These are phyloP conservation scores for Muscidifurax raptorellus DNA, from an alignment of 1,140 invertebrate genomes.

Conservation along the genomic window DNA sequence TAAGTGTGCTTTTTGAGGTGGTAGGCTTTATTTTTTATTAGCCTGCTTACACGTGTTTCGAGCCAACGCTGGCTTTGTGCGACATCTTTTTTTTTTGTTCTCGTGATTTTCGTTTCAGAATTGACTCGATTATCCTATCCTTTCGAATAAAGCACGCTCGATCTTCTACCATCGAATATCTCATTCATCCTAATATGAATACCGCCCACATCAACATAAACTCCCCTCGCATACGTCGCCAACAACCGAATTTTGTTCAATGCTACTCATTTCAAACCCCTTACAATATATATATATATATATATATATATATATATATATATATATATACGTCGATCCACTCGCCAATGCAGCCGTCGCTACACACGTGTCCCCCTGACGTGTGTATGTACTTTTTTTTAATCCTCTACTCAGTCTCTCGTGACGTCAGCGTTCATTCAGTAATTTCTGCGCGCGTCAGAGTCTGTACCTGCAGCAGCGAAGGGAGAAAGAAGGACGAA, in stretches of 20 bases:
- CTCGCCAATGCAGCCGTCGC: neutral
- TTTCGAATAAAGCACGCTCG: neutral
- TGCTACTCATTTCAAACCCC: too few species aligned
- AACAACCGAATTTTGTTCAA: too few species aligned
- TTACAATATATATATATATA: too few species aligned
- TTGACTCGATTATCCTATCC: too few species aligned
- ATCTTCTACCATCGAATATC: neutral
- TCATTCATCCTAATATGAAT: too few species aligned
- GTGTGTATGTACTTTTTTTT: slow-evolving; percentile 6
- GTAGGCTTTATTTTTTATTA: neutral
- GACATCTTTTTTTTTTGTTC: neutral
- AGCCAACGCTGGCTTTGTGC: too few species aligned
- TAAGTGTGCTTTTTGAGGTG: neutral
- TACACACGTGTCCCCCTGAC: too few species aligned
- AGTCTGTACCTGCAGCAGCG: slow-evolving; percentile 54
- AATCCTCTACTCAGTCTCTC: neutral
- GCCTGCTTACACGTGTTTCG: neutral
- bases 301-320: too few species aligned
- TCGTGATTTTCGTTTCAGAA: too few species aligned
- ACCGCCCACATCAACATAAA: too few species aligned
- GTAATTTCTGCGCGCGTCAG: slow-evolving; percentile 75
- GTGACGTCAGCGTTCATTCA: slow-evolving; percentile 76
- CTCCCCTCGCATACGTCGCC: too few species aligned
- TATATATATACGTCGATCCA: neutral
- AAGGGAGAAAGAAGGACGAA: slow-evolving; percentile 12